Evolutionary conservation across 2,113 vertebrate genomes (phyloP), one percentile per base, ranked within the genome.

Genomic region (Phaetusa simplex): DNA sequence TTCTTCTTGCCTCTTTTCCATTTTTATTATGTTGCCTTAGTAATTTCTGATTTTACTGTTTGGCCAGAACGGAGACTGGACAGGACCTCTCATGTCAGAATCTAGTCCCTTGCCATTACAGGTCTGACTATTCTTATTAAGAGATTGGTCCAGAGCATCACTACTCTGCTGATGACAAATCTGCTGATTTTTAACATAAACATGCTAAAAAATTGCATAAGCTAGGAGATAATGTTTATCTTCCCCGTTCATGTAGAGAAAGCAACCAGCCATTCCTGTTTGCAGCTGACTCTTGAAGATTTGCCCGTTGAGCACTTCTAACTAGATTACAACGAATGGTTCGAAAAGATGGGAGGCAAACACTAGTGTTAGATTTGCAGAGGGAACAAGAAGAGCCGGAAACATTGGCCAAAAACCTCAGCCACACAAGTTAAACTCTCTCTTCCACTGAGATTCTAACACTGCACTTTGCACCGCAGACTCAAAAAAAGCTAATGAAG

Each of bases 51-150:
- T 80, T 81, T 91, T 40, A 56, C 5, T 56, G 1, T 52, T 65
- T 36, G 23, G 6, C 21, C 6, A 6, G 34, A 27, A 6, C 0
- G 0, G 15, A 66, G 65, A 15, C 19, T 38, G 32, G 27, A 40
- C 47, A 19, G 27, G 11, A 72, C 5, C 27, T 86, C 61, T 73
- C 5, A 1, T 36, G 2, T 55, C n/a, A 74, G n/a, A 78, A 82
- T 59, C 27, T 72, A 30, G 32, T 30, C 22, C 43, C 15, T 69
- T 65, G 23, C 5, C 50, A 22, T n/a, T 56, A 38, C 19, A 73
- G 17, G 32, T 58, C 56, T 82, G 18, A 56, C 55, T 73, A 3
- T 2, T 62, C 15, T 74, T 43, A 49, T 24, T 23, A 74, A 58
- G 52, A 78, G 14, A 20, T 6, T 56, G 11, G n/a, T 65, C 16